Evolutionary conservation across 2,113 vertebrate genomes (phyloP).

Genomic region (Prionailurus bengalensis): DNA sequence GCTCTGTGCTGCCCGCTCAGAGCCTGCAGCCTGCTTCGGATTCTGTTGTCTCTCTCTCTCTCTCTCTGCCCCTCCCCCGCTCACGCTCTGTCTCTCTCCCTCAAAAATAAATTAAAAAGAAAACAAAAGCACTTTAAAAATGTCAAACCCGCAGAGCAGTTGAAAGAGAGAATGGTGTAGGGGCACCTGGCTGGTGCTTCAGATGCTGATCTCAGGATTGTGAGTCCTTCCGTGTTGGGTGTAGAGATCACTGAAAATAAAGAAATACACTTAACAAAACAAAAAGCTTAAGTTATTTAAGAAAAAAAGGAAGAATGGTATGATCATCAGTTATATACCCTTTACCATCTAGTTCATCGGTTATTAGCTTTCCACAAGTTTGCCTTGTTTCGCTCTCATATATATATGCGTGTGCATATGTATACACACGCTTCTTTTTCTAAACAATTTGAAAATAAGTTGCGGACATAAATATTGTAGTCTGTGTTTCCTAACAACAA

Average conservation of each 20-base stretch:
- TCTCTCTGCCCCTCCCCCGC: too few species aligned
- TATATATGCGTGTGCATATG: not conserved
- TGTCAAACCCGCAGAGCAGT: not conserved
- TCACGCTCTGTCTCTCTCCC: too few species aligned
- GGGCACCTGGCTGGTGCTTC: not conserved
- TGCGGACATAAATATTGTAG: not conserved
- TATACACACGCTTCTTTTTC: not conserved
- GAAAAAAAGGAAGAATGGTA: not conserved
- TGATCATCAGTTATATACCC: not conserved
- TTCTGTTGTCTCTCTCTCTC: too few species aligned
- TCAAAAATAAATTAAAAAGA: too few species aligned
- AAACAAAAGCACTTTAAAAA: not conserved
- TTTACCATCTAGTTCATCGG: not conserved
- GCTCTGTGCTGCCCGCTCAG: too few species aligned
- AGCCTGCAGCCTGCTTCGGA: too few species aligned
- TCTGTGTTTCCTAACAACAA: not conserved
- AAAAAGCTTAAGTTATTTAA: not conserved
- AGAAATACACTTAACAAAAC: not conserved
- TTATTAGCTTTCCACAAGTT: not conserved
- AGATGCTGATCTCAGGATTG: not conserved
- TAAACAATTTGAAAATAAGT: constrained; percentile 8
- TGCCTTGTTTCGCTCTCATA: not conserved
- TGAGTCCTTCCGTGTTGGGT: not conserved
- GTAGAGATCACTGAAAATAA: not conserved
- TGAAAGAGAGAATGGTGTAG: not conserved